Percentiles rank a stretch among this genome's conserved stretches.
Conservation (phyloP, 2,888 invertebrate species). For the Oxytorus armatus region DNA sequence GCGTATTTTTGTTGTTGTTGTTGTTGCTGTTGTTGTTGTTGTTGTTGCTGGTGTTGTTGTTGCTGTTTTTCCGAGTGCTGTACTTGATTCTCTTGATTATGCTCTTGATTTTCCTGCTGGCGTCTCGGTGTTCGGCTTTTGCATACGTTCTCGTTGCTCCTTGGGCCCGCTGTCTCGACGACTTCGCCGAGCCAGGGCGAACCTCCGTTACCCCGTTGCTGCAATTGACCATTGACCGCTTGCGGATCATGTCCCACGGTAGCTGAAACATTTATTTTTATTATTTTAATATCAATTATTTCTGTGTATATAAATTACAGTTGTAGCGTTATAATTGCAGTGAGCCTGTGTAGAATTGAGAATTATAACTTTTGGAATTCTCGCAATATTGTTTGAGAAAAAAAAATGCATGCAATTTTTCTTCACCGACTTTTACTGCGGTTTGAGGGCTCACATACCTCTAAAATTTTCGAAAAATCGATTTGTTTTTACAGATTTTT, state of each 20-base stretch:
- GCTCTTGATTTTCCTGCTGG: slow-evolving; percentile 62
- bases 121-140: slow-evolving; percentile 64
- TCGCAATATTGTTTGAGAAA: no score
- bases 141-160: slow-evolving; percentile 63
- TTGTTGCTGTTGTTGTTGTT: slow-evolving; percentile 63
- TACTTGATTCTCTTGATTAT: slow-evolving; percentile 48
- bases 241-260: slow-evolving; percentile 81
- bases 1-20: slow-evolving; percentile 62
- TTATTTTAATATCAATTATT: not conserved
- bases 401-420: no score
- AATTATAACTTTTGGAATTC: no score
- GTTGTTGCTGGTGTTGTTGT: slow-evolving; percentile 53
- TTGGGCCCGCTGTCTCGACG: slow-evolving; percentile 65
- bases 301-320: no score
- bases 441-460: no score
- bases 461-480: no score
- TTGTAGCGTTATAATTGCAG: no score
- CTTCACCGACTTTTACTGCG: no score
- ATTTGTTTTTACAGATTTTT: no score
- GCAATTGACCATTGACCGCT: slow-evolving; percentile 76
- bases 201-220: slow-evolving; percentile 69
- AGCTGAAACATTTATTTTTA: slow-evolving; percentile 71
- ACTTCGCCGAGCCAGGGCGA: slow-evolving; percentile 67
- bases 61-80: slow-evolving; percentile 49
- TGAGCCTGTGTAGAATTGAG: no score